Conservation (phyloP, 1,140 invertebrate species). For the Drosophila kepulauana region DNA sequence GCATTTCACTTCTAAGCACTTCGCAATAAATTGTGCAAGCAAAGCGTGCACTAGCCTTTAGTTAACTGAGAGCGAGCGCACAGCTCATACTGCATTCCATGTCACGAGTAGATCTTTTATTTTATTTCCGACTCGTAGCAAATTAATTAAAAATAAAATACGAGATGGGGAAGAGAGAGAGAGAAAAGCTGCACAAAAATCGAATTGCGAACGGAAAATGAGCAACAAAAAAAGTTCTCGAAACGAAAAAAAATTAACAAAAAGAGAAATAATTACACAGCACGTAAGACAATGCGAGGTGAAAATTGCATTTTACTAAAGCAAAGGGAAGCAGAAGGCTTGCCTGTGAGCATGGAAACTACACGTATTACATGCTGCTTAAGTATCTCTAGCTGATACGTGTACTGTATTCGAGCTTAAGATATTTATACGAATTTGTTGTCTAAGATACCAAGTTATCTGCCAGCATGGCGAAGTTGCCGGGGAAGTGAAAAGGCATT, state of each 20-base stretch:
- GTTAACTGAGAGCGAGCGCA: background rate
- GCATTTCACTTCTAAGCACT: background rate
- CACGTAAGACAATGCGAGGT: slow-evolving; percentile 70
- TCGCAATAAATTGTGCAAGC: background rate
- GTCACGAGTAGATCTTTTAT: slow-evolving; percentile 32
- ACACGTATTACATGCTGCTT: slow-evolving; percentile 69
- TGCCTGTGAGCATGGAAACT: slow-evolving; percentile 20
- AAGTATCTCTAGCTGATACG: slow-evolving; percentile 69
- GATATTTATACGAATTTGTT: slow-evolving; percentile 67
- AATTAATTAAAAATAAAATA: slow-evolving; percentile 65
- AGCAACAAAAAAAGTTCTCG: slow-evolving; percentile 43
- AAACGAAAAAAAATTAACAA: background rate
- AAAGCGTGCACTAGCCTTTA: background rate
- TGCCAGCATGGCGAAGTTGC: slow-evolving; percentile 10
- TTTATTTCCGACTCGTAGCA: slow-evolving; percentile 49
- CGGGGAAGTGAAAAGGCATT: slow-evolving; percentile 44
- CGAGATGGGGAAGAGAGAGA: slow-evolving; percentile 3
- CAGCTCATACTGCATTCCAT: background rate
- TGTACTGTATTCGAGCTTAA: slow-evolving; percentile 51
- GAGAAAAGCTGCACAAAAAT: slow-evolving; percentile 35
- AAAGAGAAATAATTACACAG: slow-evolving; percentile 65
- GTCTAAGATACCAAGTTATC: slow-evolving; percentile 5
- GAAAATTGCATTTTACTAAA: slow-evolving; percentile 66
- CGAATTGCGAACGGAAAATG: slow-evolving; percentile 33
- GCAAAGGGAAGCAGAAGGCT: background rate